A percentile compares a stretch with the other conserved stretches of the same genome.
Evolutionary conservation across 2,888 invertebrate genomes (phyloP).

Genomic region (Amorpha juglandis): DNA sequence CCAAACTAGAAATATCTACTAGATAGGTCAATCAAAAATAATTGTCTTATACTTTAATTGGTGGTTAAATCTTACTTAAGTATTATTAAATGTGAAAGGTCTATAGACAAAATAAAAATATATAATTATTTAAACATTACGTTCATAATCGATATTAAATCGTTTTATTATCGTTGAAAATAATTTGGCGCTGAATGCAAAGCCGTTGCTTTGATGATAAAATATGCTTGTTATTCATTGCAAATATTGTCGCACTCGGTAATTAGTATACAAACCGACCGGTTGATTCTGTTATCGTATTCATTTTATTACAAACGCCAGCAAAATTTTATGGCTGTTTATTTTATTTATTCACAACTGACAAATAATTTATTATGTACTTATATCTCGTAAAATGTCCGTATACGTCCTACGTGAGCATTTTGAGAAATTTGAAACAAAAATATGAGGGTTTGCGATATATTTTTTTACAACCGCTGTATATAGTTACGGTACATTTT

Average conservation of each 20-base stretch:
- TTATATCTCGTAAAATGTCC: conserved; percentile 21
- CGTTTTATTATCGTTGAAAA: not conserved
- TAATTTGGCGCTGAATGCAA: conserved; percentile 2
- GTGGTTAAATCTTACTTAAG: no score
- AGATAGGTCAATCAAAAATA: no score
- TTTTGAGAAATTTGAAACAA: conserved; percentile 4
- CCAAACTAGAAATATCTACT: no score
- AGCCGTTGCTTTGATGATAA: conserved; percentile 28
- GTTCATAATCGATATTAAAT: not conserved
- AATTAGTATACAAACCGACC: conserved; percentile 50
- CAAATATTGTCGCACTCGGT: conserved; percentile 52
- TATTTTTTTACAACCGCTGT: not conserved
- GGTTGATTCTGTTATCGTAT: conserved; percentile 40
- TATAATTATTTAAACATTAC: no score
- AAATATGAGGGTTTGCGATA: conserved; percentile 2
- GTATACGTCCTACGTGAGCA: not conserved
- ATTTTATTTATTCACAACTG: conserved; percentile 32
- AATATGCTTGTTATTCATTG: conserved; percentile 38
- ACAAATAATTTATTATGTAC: conserved; percentile 27
- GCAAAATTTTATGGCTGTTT: conserved; percentile 29
- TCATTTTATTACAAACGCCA: conserved; percentile 37
- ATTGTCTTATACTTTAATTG: no score
- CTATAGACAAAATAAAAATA: not conserved
- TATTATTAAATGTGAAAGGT: no score
- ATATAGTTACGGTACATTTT: conserved; percentile 16